These are phyloP conservation scores for Psococerastis gibbosa DNA, from an alignment of 2,888 invertebrate genomes.

Conservation along the genomic window DNA sequence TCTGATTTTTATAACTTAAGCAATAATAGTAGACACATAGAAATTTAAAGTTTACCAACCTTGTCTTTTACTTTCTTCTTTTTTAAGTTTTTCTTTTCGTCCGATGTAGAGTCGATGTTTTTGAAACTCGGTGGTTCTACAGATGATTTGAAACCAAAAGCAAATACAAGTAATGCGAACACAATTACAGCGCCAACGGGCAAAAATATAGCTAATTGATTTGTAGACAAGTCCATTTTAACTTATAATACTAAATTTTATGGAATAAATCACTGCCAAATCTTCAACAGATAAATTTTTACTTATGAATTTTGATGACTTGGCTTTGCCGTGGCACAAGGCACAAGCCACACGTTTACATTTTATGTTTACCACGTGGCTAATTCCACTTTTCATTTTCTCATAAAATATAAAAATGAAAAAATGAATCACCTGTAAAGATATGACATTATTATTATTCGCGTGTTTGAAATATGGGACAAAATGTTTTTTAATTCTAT, in stretches of 20 bases:
- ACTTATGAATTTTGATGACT: neutral
- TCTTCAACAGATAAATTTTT: no score
- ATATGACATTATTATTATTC: no score
- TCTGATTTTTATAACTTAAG: no score
- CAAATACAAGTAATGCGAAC: constrained; percentile 53
- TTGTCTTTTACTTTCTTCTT: constrained; percentile 30
- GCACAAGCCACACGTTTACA: neutral
- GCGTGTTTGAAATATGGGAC: no score
- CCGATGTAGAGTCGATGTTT: constrained; percentile 36
- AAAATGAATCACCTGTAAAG: no score
- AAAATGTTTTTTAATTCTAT: no score
- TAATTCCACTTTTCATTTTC: neutral
- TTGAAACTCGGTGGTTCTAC: constrained; percentile 66
- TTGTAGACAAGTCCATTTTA: no score
- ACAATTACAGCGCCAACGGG: constrained; percentile 44
- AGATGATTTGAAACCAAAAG: constrained; percentile 59
- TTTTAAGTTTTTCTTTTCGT: constrained; percentile 45
- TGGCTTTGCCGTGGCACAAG: neutral
- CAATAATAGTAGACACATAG: no score
- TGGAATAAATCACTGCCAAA: no score
- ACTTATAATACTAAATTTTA: no score
- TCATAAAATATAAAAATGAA: no score
- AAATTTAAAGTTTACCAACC: no score
- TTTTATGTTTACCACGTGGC: neutral
- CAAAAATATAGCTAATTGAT: constrained; percentile 35